Conservation (phyloP, 2,888 invertebrate species). For the Petrophora chlorosata region DNA sequence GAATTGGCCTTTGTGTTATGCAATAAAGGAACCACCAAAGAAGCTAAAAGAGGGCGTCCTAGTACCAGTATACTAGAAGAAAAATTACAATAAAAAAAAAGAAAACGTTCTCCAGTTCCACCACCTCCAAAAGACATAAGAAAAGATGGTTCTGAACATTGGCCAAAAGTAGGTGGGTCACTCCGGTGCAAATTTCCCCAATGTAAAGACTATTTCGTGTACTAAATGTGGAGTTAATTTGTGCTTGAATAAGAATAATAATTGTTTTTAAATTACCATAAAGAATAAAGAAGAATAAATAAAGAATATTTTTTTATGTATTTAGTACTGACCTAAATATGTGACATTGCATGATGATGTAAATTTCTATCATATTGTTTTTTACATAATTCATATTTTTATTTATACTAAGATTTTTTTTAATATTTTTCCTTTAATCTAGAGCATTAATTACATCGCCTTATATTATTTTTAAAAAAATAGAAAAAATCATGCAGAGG, state of each 20-base stretch:
- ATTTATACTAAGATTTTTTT: too few relatives aligned
- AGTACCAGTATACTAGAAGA: slow-evolving; percentile 48
- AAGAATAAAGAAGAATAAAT: slow-evolving; percentile 38
- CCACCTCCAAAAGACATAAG: slow-evolving; percentile 48
- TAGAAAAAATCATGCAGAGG: too few relatives aligned
- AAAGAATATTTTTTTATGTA: slow-evolving; percentile 34
- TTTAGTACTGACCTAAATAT: slow-evolving; percentile 38
- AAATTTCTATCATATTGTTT: slow-evolving; percentile 27
- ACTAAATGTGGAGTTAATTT: slow-evolving; percentile 50
- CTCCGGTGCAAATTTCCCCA: slow-evolving; percentile 53
- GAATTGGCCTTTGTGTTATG: slow-evolving; percentile 53
- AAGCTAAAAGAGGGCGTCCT: slow-evolving; percentile 50
- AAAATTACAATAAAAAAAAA: slow-evolving; percentile 46
- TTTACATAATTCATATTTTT: slow-evolving; percentile 14
- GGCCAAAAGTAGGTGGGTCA: slow-evolving; percentile 53
- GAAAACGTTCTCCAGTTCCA: slow-evolving; percentile 49
- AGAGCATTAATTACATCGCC: too few relatives aligned
- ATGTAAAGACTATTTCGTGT: slow-evolving; percentile 49
- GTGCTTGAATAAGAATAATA: slow-evolving; percentile 47
- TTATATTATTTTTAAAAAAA: too few relatives aligned
- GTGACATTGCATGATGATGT: slow-evolving; percentile 33
- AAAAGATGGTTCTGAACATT: slow-evolving; percentile 54
- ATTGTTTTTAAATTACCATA: slow-evolving; percentile 49
- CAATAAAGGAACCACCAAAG: slow-evolving; percentile 49
- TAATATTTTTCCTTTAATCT: too few relatives aligned